Base-by-base conservation (phyloP, 2,888 invertebrate species). In the Agriopis marginaria region DNA sequence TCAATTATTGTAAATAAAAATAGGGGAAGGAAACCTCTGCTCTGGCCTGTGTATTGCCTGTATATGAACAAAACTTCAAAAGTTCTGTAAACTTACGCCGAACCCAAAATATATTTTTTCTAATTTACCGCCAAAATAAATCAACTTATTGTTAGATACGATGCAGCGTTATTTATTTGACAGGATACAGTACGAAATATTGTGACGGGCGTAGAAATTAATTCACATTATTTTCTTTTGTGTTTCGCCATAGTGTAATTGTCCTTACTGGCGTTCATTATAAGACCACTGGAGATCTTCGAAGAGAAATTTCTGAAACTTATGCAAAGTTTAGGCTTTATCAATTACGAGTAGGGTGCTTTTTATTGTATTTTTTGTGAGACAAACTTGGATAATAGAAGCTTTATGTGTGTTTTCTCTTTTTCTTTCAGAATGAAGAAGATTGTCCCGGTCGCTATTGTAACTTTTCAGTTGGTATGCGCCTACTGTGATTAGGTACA, bases 291-390 rank as follows among this genome's bases (percentile, higher is more conserved):
- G 4, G 23, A 11, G 45, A 64, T 64, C 53, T 68, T 55, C 54
- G 75, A 68, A 72, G 64, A 61, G 67, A 73, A 71, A 68, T 75
- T 74, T 75, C 79, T 75, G 67, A 77, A 84, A 84, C 82, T 86
- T 78, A 73, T 66, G 74, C 73, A 55, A 82, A 86, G 80, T 84
- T 78, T 62, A 72, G 81, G 84, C 82, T 84, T 86, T 84, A 84
- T 85, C 84, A 87, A 86, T 86, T 88, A 86, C 75, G 77, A 77
- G 75, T 79, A 79, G 82, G 79, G 80, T 80, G 80, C 7, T 75
- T 68, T 56, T 49, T 62, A 65, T 69, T 65, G 44, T 61, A 42
- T 17, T 62, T 68, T 65, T 69, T 69, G 51, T 47, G 51, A 51
- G 69, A 69, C 64, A 60, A 54, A 49, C 59, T 60, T 51, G 8